A percentile compares a stretch with the other conserved stretches of the same genome.
Conservation (phyloP, 2,113 vertebrate species). For the Pogona vitticeps region DNA sequence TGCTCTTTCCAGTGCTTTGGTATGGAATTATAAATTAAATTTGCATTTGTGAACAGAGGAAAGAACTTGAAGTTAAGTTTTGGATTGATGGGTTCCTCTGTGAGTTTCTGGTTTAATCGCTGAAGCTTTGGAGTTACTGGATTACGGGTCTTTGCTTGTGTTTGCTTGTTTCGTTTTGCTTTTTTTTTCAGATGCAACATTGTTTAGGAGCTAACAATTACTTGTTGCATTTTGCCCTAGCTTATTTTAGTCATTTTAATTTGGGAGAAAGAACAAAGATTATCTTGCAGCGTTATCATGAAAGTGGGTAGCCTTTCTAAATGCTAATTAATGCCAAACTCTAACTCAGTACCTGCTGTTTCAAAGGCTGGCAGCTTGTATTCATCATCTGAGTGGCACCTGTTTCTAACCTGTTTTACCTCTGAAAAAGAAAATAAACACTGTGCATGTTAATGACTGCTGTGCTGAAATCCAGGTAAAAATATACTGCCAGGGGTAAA, state of each 20-base stretch:
- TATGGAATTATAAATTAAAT: slow-evolving; percentile 25
- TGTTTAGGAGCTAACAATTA: slow-evolving; percentile 60
- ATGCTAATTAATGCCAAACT: slow-evolving; percentile 80
- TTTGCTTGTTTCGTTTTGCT: slow-evolving; percentile 36
- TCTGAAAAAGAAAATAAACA: slow-evolving; percentile 66
- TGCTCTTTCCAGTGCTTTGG: slow-evolving; percentile 20
- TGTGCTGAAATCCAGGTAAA: slow-evolving; percentile 42
- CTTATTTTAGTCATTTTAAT: slow-evolving; percentile 69
- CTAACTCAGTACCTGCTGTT: slow-evolving; percentile 74
- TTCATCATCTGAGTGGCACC: slow-evolving; percentile 82
- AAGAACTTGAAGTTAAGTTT: slow-evolving; percentile 29
- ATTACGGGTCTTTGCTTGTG: too few species aligned
- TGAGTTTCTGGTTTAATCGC: slow-evolving; percentile 39
- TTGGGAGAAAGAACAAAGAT: slow-evolving; percentile 68
- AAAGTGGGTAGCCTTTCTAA: slow-evolving; percentile 64
- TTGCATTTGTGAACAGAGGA: background rate
- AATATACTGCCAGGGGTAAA: slow-evolving; percentile 15
- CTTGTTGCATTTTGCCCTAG: slow-evolving; percentile 48
- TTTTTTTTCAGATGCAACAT: slow-evolving; percentile 34
- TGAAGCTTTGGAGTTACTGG: slow-evolving; percentile 41
- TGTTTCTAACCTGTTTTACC: slow-evolving; percentile 72
- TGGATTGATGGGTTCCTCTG: slow-evolving; percentile 10
- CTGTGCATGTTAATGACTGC: slow-evolving; percentile 61
- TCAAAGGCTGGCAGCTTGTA: slow-evolving; percentile 76
- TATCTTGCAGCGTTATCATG: slow-evolving; percentile 60